Percentiles rank a stretch among this genome's conserved stretches.
Conservation (phyloP, 1,140 invertebrate genomes). For the Lineus longissimus region DNA sequence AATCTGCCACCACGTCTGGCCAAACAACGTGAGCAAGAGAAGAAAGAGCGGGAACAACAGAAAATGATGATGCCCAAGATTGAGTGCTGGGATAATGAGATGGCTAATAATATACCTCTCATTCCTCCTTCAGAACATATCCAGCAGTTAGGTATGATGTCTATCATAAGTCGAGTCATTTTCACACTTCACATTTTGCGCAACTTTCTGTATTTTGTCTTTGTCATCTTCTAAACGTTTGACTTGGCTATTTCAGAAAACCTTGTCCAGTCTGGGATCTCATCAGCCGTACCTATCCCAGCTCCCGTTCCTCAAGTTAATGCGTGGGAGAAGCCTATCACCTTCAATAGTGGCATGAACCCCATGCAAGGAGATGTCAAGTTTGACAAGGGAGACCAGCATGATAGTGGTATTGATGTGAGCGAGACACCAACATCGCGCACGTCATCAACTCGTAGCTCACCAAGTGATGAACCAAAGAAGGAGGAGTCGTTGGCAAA, state of each 20-base stretch:
- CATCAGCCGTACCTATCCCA: constrained; percentile 30
- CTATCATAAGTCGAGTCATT: neutral
- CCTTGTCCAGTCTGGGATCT: too few relatives aligned
- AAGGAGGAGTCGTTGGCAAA: constrained; percentile 18
- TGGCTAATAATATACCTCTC: constrained; percentile 48
- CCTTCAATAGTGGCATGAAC: constrained; percentile 37
- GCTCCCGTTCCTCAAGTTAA: constrained; percentile 69
- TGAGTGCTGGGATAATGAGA: constrained; percentile 51
- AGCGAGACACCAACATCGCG: constrained; percentile 56
- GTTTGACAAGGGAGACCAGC: constrained; percentile 52
- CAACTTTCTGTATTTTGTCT: too few relatives aligned
- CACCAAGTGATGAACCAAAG: constrained; percentile 43
- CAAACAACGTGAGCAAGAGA: constrained; percentile 63
- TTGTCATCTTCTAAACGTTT: too few relatives aligned
- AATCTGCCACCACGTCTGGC: constrained; percentile 76
- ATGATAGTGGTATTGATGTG: constrained; percentile 58
- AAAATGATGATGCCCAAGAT: constrained; percentile 45
- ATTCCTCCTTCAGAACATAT: neutral
- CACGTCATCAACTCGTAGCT: constrained; percentile 55
- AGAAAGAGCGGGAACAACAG: constrained; percentile 32
- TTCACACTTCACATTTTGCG: too few relatives aligned
- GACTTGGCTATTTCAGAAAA: too few relatives aligned
- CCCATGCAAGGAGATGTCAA: constrained; percentile 24
- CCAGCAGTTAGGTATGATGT: neutral
- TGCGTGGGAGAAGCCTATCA: constrained; percentile 82